Conservation (phyloP, 2,888 invertebrate species). For the Agelastica alni region DNA sequence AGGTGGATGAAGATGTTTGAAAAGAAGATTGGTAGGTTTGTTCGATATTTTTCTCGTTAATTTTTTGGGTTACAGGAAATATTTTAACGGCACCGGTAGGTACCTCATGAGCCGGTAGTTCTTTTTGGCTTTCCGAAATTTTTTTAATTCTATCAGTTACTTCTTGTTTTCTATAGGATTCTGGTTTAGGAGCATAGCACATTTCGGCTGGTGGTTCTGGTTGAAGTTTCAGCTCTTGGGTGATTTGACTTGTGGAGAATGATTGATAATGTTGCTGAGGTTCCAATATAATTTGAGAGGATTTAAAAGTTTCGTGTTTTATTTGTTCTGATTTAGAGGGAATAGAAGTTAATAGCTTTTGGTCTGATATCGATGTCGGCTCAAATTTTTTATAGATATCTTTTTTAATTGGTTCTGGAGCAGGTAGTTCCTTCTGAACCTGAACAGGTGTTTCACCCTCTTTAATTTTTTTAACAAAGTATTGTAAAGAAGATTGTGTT, state of each 20-base stretch:
- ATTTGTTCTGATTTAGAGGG: constrained; percentile 35
- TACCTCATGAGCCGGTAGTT: constrained; percentile 48
- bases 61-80: constrained; percentile 32
- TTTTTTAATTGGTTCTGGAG: constrained; percentile 49
- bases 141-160: constrained; percentile 65
- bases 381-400: constrained; percentile 57
- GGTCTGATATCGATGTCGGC: constrained; percentile 46
- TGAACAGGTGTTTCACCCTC: constrained; percentile 56
- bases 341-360: constrained; percentile 45
- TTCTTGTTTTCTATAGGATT: constrained; percentile 53
- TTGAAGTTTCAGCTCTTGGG: constrained; percentile 61
- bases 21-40: constrained; percentile 40
- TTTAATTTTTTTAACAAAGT: constrained; percentile 68
- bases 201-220: constrained; percentile 76
- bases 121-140: constrained; percentile 63
- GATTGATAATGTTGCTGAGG: constrained; percentile 32
- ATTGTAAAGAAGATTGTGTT: constrained; percentile 68
- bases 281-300: constrained; percentile 24
- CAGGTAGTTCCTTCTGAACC: constrained; percentile 53
- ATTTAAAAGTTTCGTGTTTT: constrained; percentile 37
- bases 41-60: constrained; percentile 37
- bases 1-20: constrained; percentile 41
- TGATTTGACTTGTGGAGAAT: constrained; percentile 38
- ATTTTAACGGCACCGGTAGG: constrained; percentile 39
- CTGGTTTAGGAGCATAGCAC: constrained; percentile 62